These are phyloP conservation scores for Elephas maximus DNA, from an alignment of 2,113 vertebrate species.

Conservation along the genomic window DNA sequence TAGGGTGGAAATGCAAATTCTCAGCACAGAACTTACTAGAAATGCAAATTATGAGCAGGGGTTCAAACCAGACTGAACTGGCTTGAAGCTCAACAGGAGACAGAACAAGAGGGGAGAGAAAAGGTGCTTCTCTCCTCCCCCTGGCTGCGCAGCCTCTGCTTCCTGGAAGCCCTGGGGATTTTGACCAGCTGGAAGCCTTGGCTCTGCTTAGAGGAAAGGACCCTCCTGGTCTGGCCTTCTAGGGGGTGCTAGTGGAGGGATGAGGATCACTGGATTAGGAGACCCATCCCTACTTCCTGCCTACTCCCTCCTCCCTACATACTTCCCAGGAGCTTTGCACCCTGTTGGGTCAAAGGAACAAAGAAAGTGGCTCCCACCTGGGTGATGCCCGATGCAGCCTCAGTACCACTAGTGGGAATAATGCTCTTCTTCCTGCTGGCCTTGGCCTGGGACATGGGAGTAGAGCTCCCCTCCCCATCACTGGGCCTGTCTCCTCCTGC, in stretches of 20 bases:
- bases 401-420: neutral
- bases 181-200: neutral
- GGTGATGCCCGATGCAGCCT: too few relatives aligned
- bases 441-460: neutral
- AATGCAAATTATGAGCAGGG: too few relatives aligned
- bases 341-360: neutral
- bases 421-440: neutral
- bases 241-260: fast-evolving
- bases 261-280: neutral
- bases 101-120: too few relatives aligned
- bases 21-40: too few relatives aligned
- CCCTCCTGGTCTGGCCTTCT: neutral
- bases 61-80: too few relatives aligned
- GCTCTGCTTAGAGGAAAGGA: neutral
- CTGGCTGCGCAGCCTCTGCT: neutral
- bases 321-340: neutral
- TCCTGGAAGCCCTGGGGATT: neutral
- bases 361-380: neutral
- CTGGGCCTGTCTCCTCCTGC: neutral
- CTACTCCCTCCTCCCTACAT: neutral
- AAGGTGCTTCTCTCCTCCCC: neutral
- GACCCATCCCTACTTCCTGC: neutral
- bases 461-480: neutral
- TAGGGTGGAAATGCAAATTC: too few relatives aligned
- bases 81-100: neutral